These are phyloP conservation scores for Cancer borealis DNA, from an alignment of 2,888 invertebrate species.

Conservation along the genomic window DNA sequence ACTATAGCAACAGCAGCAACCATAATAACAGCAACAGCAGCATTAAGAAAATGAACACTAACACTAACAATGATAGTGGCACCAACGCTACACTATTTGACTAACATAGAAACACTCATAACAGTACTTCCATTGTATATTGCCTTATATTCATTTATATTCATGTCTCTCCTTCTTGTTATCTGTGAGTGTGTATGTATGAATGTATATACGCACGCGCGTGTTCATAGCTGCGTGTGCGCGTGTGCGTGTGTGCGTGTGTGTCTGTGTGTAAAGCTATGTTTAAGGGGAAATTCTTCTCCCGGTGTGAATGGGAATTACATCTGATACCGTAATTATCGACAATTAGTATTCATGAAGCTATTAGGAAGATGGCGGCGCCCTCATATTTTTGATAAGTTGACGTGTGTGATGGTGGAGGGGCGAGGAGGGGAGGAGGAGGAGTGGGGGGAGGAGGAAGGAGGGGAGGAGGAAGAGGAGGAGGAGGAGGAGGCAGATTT, in stretches of 20 bases:
- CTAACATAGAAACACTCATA: too few species aligned
- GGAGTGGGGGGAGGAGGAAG: background rate
- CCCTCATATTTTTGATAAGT: constrained; percentile 29
- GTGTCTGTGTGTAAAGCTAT: constrained; percentile 38
- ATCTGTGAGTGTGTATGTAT: background rate
- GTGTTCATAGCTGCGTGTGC: background rate
- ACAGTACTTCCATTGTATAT: too few species aligned
- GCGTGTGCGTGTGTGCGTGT: constrained; percentile 6
- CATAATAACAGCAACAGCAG: background rate
- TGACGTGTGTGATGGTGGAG: constrained; percentile 2
- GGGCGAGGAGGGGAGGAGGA: background rate
- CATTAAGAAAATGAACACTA: background rate
- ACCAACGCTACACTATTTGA: background rate
- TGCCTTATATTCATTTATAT: background rate
- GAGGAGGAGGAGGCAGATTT: background rate
- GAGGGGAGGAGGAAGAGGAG: background rate
- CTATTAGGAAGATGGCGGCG: constrained; percentile 47
- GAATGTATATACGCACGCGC: constrained; percentile 14
- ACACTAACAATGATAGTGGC: background rate
- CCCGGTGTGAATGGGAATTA: constrained; percentile 44
- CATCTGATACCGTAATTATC: constrained; percentile 44
- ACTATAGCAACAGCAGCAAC: background rate
- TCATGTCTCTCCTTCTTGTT: background rate
- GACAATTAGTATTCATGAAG: constrained; percentile 55
- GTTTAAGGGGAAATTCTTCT: constrained; percentile 23